These are phyloP conservation scores for Brachionus koreanus DNA, from an alignment of 1,140 invertebrate species.

Conservation along the genomic window DNA sequence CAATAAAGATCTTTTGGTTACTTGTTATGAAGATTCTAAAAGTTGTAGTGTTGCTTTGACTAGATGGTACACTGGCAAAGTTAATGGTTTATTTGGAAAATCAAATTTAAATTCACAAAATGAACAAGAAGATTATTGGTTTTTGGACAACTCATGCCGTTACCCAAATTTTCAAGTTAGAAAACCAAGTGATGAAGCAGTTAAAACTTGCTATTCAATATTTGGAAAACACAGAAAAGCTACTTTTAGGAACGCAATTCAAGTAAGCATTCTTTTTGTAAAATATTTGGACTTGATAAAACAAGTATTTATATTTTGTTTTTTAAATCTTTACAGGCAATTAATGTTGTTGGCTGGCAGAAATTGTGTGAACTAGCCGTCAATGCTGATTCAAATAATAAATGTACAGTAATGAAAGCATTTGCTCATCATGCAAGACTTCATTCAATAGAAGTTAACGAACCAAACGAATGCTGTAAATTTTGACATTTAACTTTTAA, in stretches of 20 bases:
- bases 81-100: constrained; percentile 29
- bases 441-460: background rate
- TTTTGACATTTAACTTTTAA: background rate
- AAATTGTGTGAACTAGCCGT: constrained; percentile 15
- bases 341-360: constrained; percentile 27
- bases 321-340: background rate
- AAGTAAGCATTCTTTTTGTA: background rate
- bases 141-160: constrained; percentile 6
- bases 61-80: constrained; percentile 39
- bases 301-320: too few relatives aligned
- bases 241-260: constrained; percentile 1
- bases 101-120: background rate
- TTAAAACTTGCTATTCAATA: constrained; percentile 12
- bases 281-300: too few relatives aligned
- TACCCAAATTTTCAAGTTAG: background rate
- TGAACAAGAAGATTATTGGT: constrained; percentile 9
- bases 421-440: constrained; percentile 28
- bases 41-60: constrained; percentile 34
- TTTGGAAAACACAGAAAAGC: constrained; percentile 22
- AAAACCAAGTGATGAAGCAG: constrained; percentile 24
- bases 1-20: constrained; percentile 19
- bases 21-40: constrained; percentile 40
- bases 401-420: constrained; percentile 19
- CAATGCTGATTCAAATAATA: background rate
- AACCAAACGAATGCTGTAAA: constrained; percentile 38